A percentile compares a stretch with the other conserved stretches of the same genome.
phyloP scores from a whole-genome alignment of 2,113 vertebrate species.

The Antechinus stuartii region DNA sequence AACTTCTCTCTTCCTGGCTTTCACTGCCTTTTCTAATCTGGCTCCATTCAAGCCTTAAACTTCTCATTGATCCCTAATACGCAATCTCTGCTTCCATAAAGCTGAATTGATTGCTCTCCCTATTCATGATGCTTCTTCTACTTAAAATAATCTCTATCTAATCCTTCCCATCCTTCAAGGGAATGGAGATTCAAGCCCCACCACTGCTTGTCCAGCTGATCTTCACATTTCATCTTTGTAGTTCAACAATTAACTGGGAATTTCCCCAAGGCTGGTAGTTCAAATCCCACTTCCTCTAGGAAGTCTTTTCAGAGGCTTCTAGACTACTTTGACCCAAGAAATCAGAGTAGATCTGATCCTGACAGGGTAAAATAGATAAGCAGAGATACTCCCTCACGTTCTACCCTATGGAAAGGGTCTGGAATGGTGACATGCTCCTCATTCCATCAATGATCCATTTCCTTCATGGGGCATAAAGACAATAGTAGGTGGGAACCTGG shows the following conservation, averaged over 20 bases:
- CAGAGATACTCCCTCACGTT: background rate
- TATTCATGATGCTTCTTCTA: background rate
- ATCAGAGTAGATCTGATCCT: background rate
- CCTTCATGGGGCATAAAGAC: background rate
- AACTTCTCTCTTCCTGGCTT: background rate
- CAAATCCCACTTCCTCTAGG: background rate
- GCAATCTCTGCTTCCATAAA: background rate
- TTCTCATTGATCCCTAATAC: background rate
- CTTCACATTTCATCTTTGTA: background rate
- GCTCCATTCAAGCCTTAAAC: background rate
- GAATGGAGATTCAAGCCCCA: background rate
- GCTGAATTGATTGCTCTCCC: background rate
- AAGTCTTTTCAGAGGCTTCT: background rate
- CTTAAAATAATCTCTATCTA: background rate
- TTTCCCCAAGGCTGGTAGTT: background rate
- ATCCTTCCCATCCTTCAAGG: background rate
- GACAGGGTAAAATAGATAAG: background rate
- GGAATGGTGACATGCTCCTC: background rate
- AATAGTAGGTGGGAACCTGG: background rate
- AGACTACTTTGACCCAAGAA: background rate
- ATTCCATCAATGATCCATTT: background rate
- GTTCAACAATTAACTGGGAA: background rate
- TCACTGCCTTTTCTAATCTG: background rate
- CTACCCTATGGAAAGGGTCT: background rate
- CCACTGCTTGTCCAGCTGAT: background rate